These are phyloP conservation scores for Listronotus bonariensis DNA, from an alignment of 1,140 invertebrate species.

Conservation along the genomic window DNA sequence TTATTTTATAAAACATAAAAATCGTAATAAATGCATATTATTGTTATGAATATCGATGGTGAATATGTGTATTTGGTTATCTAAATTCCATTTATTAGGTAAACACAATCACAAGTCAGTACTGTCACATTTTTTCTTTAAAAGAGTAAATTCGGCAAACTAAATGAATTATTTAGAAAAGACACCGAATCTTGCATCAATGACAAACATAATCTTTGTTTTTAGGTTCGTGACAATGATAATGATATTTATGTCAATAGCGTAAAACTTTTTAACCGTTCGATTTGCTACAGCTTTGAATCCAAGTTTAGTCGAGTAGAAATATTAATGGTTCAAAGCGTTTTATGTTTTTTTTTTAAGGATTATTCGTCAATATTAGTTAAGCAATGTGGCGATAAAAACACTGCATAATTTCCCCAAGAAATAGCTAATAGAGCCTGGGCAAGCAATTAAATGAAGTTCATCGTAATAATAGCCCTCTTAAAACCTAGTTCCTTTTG, in stretches of 20 bases:
- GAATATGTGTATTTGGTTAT: too few species aligned
- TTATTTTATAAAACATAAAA: too few species aligned
- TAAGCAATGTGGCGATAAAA: too few species aligned
- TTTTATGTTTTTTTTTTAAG: conserved; percentile 3
- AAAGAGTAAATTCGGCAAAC: not conserved
- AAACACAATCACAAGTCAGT: too few species aligned
- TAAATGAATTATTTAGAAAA: conserved; percentile 15
- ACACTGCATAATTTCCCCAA: too few species aligned
- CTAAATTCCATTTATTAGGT: too few species aligned
- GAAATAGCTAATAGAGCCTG: too few species aligned
- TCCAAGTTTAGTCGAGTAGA: conserved; percentile 32
- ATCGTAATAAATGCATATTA: too few species aligned
- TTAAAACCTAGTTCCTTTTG: too few species aligned
- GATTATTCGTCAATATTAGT: not conserved
- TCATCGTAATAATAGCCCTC: too few species aligned
- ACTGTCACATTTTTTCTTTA: conserved; percentile 4
- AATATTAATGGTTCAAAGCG: conserved; percentile 22
- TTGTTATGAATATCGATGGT: too few species aligned
- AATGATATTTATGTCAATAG: conserved; percentile 37
- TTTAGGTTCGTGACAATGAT: conserved; percentile 28
- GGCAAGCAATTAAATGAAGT: too few species aligned
- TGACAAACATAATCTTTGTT: conserved; percentile 12
- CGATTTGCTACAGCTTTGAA: conserved; percentile 39
- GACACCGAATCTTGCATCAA: conserved; percentile 1
- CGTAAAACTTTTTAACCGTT: conserved; percentile 30